Conservation (phyloP, 2,888 invertebrate genomes). For the Lasioglossum villosulum region DNA sequence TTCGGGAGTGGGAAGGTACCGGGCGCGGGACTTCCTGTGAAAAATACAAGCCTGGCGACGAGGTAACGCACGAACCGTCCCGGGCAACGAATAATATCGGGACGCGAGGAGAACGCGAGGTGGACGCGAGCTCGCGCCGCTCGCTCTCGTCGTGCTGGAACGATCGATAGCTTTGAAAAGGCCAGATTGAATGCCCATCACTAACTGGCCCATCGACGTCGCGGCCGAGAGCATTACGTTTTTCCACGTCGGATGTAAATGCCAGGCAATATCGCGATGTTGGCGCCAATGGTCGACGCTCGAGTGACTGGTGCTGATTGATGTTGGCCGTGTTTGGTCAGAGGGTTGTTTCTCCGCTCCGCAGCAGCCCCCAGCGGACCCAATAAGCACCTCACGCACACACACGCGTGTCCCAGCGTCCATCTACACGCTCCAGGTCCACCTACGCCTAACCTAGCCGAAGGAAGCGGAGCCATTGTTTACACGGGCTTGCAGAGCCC, state of each 20-base stretch:
- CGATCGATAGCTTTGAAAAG: slow-evolving; percentile 39
- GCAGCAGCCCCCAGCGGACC: slow-evolving; percentile 81
- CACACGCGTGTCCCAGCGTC: slow-evolving; percentile 48
- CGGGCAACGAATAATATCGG: slow-evolving; percentile 34
- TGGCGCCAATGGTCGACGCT: slow-evolving; percentile 81
- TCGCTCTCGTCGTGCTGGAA: background rate
- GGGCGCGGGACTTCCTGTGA: background rate
- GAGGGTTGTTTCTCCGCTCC: slow-evolving; percentile 83
- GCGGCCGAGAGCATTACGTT: slow-evolving; percentile 54
- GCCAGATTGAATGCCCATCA: slow-evolving; percentile 39
- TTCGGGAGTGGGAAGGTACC: background rate
- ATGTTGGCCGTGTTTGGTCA: slow-evolving; percentile 84
- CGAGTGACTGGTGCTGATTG: slow-evolving; percentile 84
- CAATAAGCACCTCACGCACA: slow-evolving; percentile 82
- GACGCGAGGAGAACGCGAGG: slow-evolving; percentile 7
- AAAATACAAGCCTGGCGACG: background rate
- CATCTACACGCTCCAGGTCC: slow-evolving; percentile 44
- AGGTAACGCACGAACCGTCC: background rate
- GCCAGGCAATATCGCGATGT: slow-evolving; percentile 82
- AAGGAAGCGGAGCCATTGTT: slow-evolving; percentile 78
- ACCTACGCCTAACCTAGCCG: slow-evolving; percentile 68
- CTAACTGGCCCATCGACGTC: slow-evolving; percentile 49
- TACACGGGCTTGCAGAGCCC: slow-evolving; percentile 76
- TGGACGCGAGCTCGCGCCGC: background rate
- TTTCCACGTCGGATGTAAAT: slow-evolving; percentile 76